Percentiles rank a stretch among this genome's conserved stretches.
phyloP scores from a whole-genome alignment of 2,113 vertebrate species.

The Marmota flaviventris region DNA sequence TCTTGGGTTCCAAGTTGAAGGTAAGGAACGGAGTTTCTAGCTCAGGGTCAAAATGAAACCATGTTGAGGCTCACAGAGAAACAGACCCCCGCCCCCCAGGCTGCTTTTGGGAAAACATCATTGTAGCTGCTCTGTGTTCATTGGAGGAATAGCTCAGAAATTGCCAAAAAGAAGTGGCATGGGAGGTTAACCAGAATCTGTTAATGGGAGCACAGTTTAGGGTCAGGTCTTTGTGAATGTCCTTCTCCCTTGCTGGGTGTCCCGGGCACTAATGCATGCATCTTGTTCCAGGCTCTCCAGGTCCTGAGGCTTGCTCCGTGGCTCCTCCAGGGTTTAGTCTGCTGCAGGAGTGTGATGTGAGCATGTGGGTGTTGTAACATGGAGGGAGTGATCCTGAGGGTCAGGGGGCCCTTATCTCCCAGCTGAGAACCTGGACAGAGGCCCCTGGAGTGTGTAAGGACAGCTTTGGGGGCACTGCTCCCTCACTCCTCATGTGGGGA shows the following conservation, averaged over 20 bases:
- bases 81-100: not conserved
- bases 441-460: too few species aligned
- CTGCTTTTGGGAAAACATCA: not conserved
- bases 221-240: too few species aligned
- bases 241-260: too few species aligned
- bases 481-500: too few species aligned
- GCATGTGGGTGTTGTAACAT: not conserved
- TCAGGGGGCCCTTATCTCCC: not conserved
- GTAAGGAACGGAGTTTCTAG: not conserved
- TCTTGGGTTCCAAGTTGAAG: not conserved
- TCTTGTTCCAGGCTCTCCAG: not conserved
- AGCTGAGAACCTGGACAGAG: not conserved
- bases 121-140: not conserved
- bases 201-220: too few species aligned
- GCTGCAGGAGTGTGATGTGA: not conserved
- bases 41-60: not conserved
- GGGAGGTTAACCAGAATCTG: too few species aligned
- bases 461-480: too few species aligned
- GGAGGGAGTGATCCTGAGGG: not conserved
- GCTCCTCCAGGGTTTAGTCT: not conserved
- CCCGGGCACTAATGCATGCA: too few species aligned
- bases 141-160: not conserved
- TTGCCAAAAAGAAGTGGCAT: too few species aligned
- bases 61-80: not conserved
- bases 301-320: too few species aligned